Evolutionary conservation across 2,888 invertebrate species (phyloP), one percentile per base, ranked within the genome.

Genomic region (Caenorhabditis japonica): DNA sequence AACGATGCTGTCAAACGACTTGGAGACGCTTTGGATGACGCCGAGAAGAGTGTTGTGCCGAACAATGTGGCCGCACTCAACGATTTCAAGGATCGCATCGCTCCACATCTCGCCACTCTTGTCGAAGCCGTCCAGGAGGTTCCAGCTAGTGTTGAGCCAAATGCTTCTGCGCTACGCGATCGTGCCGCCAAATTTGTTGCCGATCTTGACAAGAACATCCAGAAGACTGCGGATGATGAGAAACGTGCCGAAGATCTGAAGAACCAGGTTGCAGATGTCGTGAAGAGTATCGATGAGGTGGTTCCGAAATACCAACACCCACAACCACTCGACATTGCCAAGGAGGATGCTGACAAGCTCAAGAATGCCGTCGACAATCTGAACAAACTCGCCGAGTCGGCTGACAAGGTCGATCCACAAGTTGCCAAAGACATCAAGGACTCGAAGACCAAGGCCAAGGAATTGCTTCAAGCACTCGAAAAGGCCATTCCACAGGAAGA

Each of bases 351-450:
- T 25, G 43, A 43, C 30, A 36, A 66, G 44, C 68, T 70, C 34
- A 60, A 71, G 38, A 34, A 46, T 33, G 58, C 62, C 43, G 25
- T 62, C 19, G 72, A 60, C 15, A 71, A 62, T n/a, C 43, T 72
- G 15, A 43, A 39, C 53, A 52, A 64, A n/a, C 49, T 69, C 51
- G 51, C 52, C 33, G 51, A 43, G 23, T 51, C 49, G 21, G 34
- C 38, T 39, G 52, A 72, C 23, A 72, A 73, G 52, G 36, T 33
- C 36, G 59, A 60, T 41, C 70, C 60, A 56, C 73, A 77, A 55
- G 52, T 69, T 13, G 74, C 71, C 47, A 64, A 64, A 23, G 62
- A 70, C 56, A 49, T 74, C 58, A 75, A 74, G 44, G 73, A 79
- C 36, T 51, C 70, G n/a, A 66, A 74, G 59, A 52, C 60, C 30